phyloP scores from a whole-genome alignment of 2,797 vertebrate genomes.

The Linurgus olivaceus region DNA sequence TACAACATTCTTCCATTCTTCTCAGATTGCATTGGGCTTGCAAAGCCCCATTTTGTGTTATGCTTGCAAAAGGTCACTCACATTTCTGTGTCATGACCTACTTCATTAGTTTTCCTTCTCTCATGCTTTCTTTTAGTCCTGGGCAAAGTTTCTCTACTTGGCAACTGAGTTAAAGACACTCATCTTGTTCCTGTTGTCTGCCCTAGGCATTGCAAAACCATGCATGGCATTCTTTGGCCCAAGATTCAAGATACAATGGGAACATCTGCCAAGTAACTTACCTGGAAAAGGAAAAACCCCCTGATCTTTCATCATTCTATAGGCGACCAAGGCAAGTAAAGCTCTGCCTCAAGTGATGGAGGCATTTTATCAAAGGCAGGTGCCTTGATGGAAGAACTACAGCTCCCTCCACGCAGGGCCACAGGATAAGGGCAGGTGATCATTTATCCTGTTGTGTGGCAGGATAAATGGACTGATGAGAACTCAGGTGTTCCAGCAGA shows the following conservation, averaged over 20 bases:
- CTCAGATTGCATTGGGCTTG: background rate
- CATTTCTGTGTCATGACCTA: background rate
- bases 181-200: background rate
- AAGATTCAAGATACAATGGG: background rate
- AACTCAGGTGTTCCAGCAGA: background rate
- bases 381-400: background rate
- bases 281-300: background rate
- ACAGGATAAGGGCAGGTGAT: background rate
- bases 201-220: background rate
- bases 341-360: background rate
- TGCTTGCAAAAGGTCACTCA: background rate
- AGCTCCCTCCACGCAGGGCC: background rate
- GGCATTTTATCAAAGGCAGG: background rate
- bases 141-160: background rate
- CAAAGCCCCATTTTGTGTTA: background rate
- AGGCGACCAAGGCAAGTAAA: background rate
- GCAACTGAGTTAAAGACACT: background rate
- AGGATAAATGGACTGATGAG: background rate
- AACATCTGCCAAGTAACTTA: background rate
- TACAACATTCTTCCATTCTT: background rate
- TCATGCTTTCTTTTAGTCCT: background rate
- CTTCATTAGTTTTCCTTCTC: background rate
- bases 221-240: background rate
- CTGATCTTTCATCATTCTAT: background rate
- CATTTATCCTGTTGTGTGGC: background rate